These are phyloP conservation scores for Rhabdophis nuchalis DNA, from an alignment of 2,797 vertebrate species.

Conservation along the genomic window DNA sequence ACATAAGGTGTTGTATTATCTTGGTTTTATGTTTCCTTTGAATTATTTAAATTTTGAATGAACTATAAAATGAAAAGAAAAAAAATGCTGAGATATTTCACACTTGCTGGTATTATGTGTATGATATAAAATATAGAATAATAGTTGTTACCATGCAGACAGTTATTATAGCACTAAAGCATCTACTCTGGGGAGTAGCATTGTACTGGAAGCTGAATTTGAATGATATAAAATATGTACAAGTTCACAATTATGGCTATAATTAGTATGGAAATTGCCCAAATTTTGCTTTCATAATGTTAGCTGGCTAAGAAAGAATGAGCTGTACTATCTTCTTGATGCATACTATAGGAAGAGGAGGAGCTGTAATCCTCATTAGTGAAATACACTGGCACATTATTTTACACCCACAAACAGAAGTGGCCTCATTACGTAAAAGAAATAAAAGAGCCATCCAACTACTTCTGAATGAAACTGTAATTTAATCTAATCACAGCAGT, in stretches of 20 bases:
- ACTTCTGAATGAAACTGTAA: neutral
- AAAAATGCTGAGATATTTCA: neutral
- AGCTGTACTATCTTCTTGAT: neutral
- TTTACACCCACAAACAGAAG: neutral
- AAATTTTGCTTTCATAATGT: neutral
- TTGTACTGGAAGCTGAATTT: neutral
- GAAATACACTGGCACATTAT: neutral
- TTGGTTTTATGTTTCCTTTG: neutral
- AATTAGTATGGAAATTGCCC: neutral
- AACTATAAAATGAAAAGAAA: neutral
- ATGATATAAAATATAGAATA: neutral
- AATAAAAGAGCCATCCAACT: neutral
- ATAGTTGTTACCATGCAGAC: neutral
- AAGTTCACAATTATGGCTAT: neutral
- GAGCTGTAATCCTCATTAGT: neutral
- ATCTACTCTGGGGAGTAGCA: neutral
- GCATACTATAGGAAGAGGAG: neutral
- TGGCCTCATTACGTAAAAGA: neutral
- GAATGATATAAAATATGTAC: neutral
- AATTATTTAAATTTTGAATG: neutral
- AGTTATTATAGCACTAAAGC: neutral
- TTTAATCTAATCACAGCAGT: constrained; percentile 25
- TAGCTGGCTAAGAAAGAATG: constrained; percentile 2
- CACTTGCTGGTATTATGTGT: neutral
- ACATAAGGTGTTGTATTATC: neutral